Evolutionary conservation across 2,888 invertebrate genomes (phyloP).

Genomic region (Plebejus argus): DNA sequence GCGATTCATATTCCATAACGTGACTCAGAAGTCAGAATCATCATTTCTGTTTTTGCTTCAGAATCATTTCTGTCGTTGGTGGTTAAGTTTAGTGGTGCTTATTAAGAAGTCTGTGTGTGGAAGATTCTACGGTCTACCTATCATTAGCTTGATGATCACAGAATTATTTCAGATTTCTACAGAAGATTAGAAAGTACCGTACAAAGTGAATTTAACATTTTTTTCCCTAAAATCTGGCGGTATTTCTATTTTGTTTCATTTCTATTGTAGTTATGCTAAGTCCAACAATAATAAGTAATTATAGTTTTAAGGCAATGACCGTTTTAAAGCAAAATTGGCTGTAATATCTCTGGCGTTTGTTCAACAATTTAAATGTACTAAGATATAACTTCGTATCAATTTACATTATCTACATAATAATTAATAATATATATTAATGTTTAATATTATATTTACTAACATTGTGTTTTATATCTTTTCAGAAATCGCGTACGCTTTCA

Average conservation of each 20-base stretch:
- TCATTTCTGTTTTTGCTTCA: neutral
- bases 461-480: constrained; percentile 52
- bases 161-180: too few relatives aligned
- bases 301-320: neutral
- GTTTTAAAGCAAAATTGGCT: neutral
- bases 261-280: neutral
- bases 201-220: too few relatives aligned
- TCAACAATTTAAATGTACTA: constrained; percentile 6
- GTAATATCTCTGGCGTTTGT: neutral
- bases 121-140: too few relatives aligned
- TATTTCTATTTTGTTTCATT: neutral
- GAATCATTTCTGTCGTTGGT: neutral
- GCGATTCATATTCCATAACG: constrained; percentile 40
- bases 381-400: neutral
- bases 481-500: constrained; percentile 56
- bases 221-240: too few relatives aligned
- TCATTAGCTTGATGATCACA: too few relatives aligned
- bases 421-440: too few relatives aligned
- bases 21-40: neutral
- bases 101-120: too few relatives aligned
- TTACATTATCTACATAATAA: neutral
- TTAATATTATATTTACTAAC: constrained; percentile 2
- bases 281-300: neutral
- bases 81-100: neutral
- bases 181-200: too few relatives aligned